Evolutionary conservation across 2,888 invertebrate species (phyloP).

Genomic region (Mermis nigrescens): DNA sequence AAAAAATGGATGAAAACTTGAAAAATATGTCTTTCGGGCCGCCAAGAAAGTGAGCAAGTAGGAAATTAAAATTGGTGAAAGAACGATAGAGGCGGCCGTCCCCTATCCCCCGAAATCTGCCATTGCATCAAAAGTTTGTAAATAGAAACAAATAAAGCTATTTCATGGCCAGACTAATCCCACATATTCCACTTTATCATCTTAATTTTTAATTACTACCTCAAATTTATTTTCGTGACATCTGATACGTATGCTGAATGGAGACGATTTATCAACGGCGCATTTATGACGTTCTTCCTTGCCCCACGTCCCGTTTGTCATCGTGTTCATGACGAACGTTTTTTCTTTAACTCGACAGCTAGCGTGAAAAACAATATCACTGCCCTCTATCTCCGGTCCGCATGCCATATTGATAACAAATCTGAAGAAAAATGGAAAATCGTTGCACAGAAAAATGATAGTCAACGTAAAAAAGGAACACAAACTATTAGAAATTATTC

Average conservation of each 20-base stretch:
- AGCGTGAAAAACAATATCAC: not conserved
- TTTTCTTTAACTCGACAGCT: not conserved
- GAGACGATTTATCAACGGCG: not conserved
- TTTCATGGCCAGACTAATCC: no score
- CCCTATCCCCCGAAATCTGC: no score
- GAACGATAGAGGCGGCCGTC: no score
- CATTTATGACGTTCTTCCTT: not conserved
- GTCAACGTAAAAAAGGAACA: no score
- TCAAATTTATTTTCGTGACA: not conserved
- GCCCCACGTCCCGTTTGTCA: not conserved
- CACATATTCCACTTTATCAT: no score
- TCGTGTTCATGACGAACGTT: not conserved
- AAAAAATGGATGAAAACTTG: no score
- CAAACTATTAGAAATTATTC: no score
- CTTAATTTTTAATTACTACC: not conserved
- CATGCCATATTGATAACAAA: not conserved
- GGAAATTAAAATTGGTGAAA: no score
- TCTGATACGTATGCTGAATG: not conserved
- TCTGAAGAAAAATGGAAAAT: not conserved
- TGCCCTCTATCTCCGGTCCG: not conserved
- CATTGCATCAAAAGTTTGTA: no score
- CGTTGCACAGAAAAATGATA: not conserved
- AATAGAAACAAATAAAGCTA: not conserved
- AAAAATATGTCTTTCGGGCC: no score
- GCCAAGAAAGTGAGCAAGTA: no score